phyloP scores from a whole-genome alignment of 1,140 invertebrate species.

The Pollicipes pollicipes region DNA sequence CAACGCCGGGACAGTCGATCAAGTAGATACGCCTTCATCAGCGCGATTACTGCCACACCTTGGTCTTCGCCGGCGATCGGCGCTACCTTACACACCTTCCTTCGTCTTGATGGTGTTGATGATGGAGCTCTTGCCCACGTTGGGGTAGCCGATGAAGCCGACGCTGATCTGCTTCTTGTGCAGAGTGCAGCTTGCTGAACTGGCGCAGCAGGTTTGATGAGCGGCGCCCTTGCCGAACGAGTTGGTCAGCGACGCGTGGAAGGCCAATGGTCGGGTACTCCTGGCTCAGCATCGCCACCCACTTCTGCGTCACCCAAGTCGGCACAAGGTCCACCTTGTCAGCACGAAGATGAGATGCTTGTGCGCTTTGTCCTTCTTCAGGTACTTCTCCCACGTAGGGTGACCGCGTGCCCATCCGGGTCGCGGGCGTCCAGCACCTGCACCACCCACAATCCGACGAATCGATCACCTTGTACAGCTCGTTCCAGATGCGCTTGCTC shows the following conservation, averaged over 20 bases:
- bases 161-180: slow-evolving; percentile 98
- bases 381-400: slow-evolving; percentile 76
- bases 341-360: slow-evolving; percentile 89
- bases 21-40: slow-evolving; percentile 94
- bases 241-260: slow-evolving; percentile 93
- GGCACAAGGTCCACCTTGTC: slow-evolving; percentile 81
- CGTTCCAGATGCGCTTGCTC: slow-evolving; percentile 97
- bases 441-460: slow-evolving; percentile 91
- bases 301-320: slow-evolving; percentile 89
- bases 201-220: slow-evolving; percentile 93
- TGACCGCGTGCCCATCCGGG: slow-evolving; percentile 84
- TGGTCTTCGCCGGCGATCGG: slow-evolving; percentile 98
- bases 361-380: slow-evolving; percentile 75
- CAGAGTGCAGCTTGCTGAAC: slow-evolving; percentile 84
- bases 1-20: slow-evolving; percentile 97
- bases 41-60: slow-evolving; percentile 99
- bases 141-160: slow-evolving; percentile 97
- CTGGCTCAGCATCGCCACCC: slow-evolving; percentile 57
- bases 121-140: slow-evolving; percentile 95
- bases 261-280: slow-evolving; percentile 97
- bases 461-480: slow-evolving; percentile 97
- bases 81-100: slow-evolving; percentile 73
- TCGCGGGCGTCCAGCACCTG: slow-evolving; percentile 87
- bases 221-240: slow-evolving; percentile 94
- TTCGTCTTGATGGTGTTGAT: slow-evolving; percentile 66